Conservation (phyloP, 2,113 vertebrate genomes). For the Cynopterus brachyotis region DNA sequence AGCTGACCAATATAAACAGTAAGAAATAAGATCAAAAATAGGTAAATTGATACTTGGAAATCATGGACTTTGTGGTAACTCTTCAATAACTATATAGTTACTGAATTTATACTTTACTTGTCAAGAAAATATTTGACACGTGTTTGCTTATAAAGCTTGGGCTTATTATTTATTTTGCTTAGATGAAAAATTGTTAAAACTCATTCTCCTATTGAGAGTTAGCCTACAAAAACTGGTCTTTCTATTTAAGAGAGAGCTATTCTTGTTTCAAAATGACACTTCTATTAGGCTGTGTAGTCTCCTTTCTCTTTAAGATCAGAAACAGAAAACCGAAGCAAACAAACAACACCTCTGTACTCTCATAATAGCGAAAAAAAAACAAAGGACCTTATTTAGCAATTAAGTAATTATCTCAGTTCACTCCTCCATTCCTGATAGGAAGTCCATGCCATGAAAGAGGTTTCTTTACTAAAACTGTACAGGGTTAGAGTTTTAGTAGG, state of each 20-base stretch:
- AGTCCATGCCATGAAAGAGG: not conserved
- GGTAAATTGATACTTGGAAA: not conserved
- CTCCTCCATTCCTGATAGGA: not conserved
- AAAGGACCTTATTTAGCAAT: not conserved
- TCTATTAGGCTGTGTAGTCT: not conserved
- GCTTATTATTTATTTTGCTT: not conserved
- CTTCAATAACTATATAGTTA: not conserved
- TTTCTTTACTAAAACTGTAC: not conserved
- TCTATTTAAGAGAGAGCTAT: not conserved
- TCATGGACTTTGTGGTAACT: not conserved
- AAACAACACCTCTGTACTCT: not conserved
- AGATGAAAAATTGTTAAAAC: constrained; percentile 15
- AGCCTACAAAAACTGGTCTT: not conserved
- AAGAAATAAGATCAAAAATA: constrained; percentile 2
- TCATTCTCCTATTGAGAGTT: not conserved
- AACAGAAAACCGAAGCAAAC: not conserved
- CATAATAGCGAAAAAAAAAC: not conserved
- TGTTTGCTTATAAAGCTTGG: not conserved
- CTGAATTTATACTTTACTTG: not conserved
- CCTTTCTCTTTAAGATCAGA: not conserved
- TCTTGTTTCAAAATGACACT: not conserved
- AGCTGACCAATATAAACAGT: not conserved
- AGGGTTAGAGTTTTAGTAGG: not conserved
- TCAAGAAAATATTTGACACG: not conserved
- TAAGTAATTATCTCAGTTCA: not conserved